These are phyloP conservation scores for Ptilodon capucinus DNA, from an alignment of 2,888 invertebrate genomes.

Conservation along the genomic window DNA sequence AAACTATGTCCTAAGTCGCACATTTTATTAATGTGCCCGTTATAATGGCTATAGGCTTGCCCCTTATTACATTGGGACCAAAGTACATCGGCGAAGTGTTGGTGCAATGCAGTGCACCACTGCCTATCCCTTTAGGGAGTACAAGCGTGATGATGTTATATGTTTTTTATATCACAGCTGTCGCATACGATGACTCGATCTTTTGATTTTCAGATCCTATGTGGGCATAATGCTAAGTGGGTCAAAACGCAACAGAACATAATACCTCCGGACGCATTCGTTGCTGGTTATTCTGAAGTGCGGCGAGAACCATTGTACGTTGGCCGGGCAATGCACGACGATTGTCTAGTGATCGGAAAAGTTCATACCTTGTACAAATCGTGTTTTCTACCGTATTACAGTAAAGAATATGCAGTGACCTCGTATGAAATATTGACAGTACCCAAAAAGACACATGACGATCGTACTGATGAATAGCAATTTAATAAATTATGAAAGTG, in stretches of 20 bases:
- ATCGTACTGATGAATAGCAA: not conserved
- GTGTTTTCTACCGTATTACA: slow-evolving; percentile 85
- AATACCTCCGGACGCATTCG: slow-evolving; percentile 85
- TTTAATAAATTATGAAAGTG: no score
- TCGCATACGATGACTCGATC: no score
- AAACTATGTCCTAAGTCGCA: no score
- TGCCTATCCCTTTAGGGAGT: no score
- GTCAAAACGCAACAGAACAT: slow-evolving; percentile 77
- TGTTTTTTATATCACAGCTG: no score
- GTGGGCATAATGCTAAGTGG: slow-evolving; percentile 65
- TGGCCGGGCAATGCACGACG: slow-evolving; percentile 86
- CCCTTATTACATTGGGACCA: no score
- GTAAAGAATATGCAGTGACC: slow-evolving; percentile 30
- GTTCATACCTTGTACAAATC: slow-evolving; percentile 84
- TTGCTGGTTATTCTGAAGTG: slow-evolving; percentile 80
- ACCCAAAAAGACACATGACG: slow-evolving; percentile 11
- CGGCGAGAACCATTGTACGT: slow-evolving; percentile 82
- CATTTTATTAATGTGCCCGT: no score
- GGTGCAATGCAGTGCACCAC: no score
- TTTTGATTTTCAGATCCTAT: slow-evolving; percentile 45
- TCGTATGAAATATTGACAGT: slow-evolving; percentile 44
- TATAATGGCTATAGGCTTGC: no score
- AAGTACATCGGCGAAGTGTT: no score
- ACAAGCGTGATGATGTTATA: no score
- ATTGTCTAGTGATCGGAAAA: slow-evolving; percentile 89